Evolutionary conservation across 2,888 invertebrate species (phyloP).

Genomic region (Nowickia ferox): DNA sequence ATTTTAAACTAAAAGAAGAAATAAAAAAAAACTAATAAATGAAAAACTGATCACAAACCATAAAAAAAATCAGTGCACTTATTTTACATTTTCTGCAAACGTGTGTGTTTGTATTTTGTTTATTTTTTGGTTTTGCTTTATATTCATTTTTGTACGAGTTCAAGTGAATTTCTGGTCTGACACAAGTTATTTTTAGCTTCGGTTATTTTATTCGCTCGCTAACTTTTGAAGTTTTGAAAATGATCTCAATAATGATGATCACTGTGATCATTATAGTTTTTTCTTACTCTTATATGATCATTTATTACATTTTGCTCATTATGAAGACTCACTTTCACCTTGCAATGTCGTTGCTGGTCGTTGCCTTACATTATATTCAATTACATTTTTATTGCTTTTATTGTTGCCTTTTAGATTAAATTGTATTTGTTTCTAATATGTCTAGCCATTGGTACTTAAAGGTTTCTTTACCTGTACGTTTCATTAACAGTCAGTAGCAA

Average conservation of each 20-base stretch:
- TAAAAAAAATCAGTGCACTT: constrained; percentile 5
- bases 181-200: constrained; percentile 53
- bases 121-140: background rate
- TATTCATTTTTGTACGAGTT: background rate
- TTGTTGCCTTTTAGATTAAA: constrained; percentile 33
- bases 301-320: constrained; percentile 58
- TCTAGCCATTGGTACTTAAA: constrained; percentile 57
- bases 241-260: constrained; percentile 31
- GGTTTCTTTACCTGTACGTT: constrained; percentile 58
- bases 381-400: constrained; percentile 15
- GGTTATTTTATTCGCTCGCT: constrained; percentile 29
- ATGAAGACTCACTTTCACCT: constrained; percentile 82
- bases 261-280: constrained; percentile 19
- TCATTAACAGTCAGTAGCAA: background rate
- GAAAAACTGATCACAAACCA: constrained; percentile 23
- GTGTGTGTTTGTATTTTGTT: background rate
- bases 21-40: constrained; percentile 28
- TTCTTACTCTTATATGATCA: constrained; percentile 26
- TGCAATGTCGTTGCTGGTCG: constrained; percentile 83
- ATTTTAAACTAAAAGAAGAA: background rate
- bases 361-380: constrained; percentile 78
- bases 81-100: background rate
- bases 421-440: constrained; percentile 40
- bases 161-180: constrained; percentile 60
- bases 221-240: constrained; percentile 1